These are phyloP conservation scores for Saxidomus purpurata DNA, from an alignment of 1,140 invertebrate genomes.

Conservation along the genomic window DNA sequence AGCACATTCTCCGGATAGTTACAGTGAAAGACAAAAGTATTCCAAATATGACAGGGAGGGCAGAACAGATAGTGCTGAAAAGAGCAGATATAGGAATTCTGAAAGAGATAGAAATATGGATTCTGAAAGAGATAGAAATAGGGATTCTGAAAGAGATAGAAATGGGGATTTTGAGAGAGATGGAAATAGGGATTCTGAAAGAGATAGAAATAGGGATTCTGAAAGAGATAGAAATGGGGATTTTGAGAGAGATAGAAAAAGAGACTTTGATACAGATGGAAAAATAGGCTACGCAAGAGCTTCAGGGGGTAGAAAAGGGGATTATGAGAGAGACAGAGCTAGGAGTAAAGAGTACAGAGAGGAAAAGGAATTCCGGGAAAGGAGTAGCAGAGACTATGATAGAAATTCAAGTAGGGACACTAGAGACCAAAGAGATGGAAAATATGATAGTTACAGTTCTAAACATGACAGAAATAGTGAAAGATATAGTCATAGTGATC, in stretches of 20 bases:
- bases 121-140: too few relatives aligned
- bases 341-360: constrained; percentile 1
- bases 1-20: not conserved
- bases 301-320: constrained; percentile 8
- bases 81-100: too few relatives aligned
- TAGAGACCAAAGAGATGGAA: not conserved
- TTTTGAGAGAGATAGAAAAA: constrained; percentile 24
- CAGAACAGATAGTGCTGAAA: not conserved
- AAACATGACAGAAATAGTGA: constrained; percentile 45
- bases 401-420: constrained; percentile 37
- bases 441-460: constrained; percentile 1
- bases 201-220: not conserved
- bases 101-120: too few relatives aligned
- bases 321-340: constrained; percentile 40
- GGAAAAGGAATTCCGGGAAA: constrained; percentile 78
- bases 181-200: not conserved
- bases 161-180: too few relatives aligned
- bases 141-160: constrained; percentile 11
- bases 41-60: not conserved
- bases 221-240: not conserved
- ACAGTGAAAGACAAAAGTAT: not conserved
- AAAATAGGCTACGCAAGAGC: constrained; percentile 32
- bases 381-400: constrained; percentile 47
- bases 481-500: constrained; percentile 26
- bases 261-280: constrained; percentile 70